These are phyloP conservation scores for Crocodylus rhombifer DNA, from an alignment of 2,797 vertebrate genomes.

Conservation along the genomic window DNA sequence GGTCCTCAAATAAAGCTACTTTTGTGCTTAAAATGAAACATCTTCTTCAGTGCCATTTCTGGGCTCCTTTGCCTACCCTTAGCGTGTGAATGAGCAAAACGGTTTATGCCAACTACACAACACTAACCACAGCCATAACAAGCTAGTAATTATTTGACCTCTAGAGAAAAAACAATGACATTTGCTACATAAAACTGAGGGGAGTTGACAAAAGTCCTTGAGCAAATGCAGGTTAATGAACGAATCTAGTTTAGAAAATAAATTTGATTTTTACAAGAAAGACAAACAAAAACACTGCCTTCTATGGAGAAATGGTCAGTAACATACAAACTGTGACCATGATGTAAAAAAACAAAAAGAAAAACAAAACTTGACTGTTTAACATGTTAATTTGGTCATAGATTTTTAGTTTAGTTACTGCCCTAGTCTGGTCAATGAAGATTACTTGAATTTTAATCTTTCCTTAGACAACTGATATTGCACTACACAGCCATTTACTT, in stretches of 20 bases:
- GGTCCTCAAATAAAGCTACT: slow-evolving; percentile 39
- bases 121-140: slow-evolving; percentile 58
- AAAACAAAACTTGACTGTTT: slow-evolving; percentile 55
- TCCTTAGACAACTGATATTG: slow-evolving; percentile 74
- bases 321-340: slow-evolving; percentile 56
- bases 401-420: slow-evolving; percentile 78
- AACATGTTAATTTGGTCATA: slow-evolving; percentile 72
- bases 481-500: slow-evolving; percentile 73
- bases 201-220: slow-evolving; percentile 64
- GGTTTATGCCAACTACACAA: slow-evolving; percentile 25
- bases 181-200: slow-evolving; percentile 60
- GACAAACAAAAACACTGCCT: slow-evolving; percentile 59
- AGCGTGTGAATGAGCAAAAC: background rate
- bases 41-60: slow-evolving; percentile 49
- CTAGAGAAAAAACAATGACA: slow-evolving; percentile 52
- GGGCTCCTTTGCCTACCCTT: slow-evolving; percentile 18
- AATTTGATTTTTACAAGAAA: slow-evolving; percentile 72
- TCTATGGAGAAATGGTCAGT: slow-evolving; percentile 66
- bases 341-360: slow-evolving; percentile 47
- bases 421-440: slow-evolving; percentile 75
- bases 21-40: slow-evolving; percentile 38
- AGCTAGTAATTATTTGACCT: slow-evolving; percentile 62
- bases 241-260: slow-evolving; percentile 68
- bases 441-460: slow-evolving; percentile 81
- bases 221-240: slow-evolving; percentile 70